Conservation (phyloP, 1,140 invertebrate genomes). For the Littorina saxatilis region DNA sequence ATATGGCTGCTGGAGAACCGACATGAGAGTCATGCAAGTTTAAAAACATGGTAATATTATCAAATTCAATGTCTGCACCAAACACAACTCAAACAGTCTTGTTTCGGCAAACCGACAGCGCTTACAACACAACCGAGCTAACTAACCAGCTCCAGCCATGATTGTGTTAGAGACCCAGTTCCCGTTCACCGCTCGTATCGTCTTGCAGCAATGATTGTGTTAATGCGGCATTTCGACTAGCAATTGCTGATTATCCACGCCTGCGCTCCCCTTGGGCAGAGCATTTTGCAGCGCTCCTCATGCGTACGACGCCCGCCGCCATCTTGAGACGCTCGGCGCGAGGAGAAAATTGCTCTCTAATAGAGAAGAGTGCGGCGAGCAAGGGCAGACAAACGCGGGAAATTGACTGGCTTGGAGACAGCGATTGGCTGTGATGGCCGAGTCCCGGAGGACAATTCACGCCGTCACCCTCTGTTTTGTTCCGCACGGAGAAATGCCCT, state of each 20-base stretch:
- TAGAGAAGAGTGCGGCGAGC: conserved; percentile 29
- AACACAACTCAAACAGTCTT: too few species aligned
- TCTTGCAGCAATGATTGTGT: neutral
- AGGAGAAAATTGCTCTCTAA: conserved; percentile 39
- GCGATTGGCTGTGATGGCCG: conserved; percentile 6
- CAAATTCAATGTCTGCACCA: too few species aligned
- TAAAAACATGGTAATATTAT: too few species aligned
- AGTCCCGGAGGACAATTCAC: neutral
- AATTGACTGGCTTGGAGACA: conserved; percentile 34
- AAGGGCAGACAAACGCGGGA: conserved; percentile 35
- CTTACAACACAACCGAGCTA: neutral
- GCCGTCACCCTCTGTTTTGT: conserved; percentile 27
- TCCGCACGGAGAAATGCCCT: conserved; percentile 8
- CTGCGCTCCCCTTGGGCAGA: neutral
- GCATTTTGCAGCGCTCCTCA: conserved; percentile 4
- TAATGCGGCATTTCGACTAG: conserved; percentile 8
- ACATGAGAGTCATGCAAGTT: too few species aligned
- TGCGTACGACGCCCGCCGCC: neutral
- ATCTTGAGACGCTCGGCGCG: conserved; percentile 31
- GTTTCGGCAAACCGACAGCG: too few species aligned
- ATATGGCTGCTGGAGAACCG: too few species aligned
- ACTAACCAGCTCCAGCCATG: neutral
- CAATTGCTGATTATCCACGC: conserved; percentile 24
- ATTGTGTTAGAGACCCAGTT: too few species aligned
- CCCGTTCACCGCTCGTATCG: neutral